phyloP scores from a whole-genome alignment of 2,113 vertebrate species.

The Hyperopisus bebe region DNA sequence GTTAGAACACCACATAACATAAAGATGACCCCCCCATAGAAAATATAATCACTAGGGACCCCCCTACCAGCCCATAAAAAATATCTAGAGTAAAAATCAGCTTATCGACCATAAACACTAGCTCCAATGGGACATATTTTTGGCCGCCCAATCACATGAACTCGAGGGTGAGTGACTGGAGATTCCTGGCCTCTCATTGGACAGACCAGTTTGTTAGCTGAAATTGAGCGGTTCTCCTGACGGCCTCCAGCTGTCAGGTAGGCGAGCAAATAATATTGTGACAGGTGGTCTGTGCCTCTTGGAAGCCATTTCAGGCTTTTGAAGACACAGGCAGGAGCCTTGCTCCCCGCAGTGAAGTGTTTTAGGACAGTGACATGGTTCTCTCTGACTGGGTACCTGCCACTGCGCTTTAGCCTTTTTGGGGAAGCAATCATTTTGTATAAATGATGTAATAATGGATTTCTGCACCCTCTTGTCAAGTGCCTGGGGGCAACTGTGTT shows the following conservation, averaged over 20 bases:
- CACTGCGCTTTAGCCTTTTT: neutral
- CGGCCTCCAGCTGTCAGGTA: neutral
- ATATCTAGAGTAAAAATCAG: neutral
- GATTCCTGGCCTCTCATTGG: neutral
- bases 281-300: neutral
- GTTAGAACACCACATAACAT: neutral
- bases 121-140: neutral
- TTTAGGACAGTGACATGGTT: neutral
- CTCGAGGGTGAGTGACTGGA: neutral
- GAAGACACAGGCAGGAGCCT: neutral
- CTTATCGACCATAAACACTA: neutral
- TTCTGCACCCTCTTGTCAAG: neutral
- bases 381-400: neutral
- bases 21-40: neutral
- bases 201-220: neutral
- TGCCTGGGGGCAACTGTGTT: neutral
- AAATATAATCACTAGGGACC: neutral
- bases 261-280: neutral
- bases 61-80: neutral
- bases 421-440: neutral
- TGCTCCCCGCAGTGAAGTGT: neutral
- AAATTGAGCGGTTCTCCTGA: neutral
- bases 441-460: neutral
- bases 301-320: neutral
- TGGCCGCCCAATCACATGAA: neutral